These are phyloP conservation scores for Megaleporinus macrocephalus DNA, from an alignment of 2,113 vertebrate genomes.

Conservation along the genomic window DNA sequence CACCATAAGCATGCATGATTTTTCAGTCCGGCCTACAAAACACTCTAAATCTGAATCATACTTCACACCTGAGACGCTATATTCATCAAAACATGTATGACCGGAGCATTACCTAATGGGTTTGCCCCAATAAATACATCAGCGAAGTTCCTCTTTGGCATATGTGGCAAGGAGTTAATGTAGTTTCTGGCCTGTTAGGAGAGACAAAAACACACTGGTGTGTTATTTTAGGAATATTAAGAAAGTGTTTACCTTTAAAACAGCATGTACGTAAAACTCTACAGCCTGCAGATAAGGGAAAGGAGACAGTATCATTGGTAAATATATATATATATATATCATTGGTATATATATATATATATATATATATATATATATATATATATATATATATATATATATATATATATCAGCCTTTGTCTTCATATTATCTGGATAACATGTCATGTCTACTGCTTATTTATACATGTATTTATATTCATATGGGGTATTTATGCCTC, in stretches of 20 bases:
- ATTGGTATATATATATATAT: too few relatives aligned
- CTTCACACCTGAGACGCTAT: too few relatives aligned
- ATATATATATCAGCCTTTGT: not conserved
- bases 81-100: too few relatives aligned
- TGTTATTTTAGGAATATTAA: not conserved
- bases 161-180: conserved; percentile 92
- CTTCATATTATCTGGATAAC: not conserved
- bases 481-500: too few relatives aligned
- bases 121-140: conserved; percentile 98
- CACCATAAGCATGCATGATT: not conserved
- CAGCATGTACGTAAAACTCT: not conserved
- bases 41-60: not conserved
- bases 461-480: too few relatives aligned
- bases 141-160: conserved; percentile 98
- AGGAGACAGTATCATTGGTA: not conserved
- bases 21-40: not conserved
- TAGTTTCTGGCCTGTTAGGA: conserved; percentile 92
- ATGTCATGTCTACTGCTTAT: not conserved
- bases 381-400: too few relatives aligned
- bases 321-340: too few relatives aligned
- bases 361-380: too few relatives aligned
- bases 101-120: conserved; percentile 85
- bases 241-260: not conserved
- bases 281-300: not conserved
- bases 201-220: not conserved